Percentiles rank a stretch among this genome's conserved stretches.
phyloP scores from a whole-genome alignment of 2,888 invertebrate species.

The Phrixothrix hirtus region DNA sequence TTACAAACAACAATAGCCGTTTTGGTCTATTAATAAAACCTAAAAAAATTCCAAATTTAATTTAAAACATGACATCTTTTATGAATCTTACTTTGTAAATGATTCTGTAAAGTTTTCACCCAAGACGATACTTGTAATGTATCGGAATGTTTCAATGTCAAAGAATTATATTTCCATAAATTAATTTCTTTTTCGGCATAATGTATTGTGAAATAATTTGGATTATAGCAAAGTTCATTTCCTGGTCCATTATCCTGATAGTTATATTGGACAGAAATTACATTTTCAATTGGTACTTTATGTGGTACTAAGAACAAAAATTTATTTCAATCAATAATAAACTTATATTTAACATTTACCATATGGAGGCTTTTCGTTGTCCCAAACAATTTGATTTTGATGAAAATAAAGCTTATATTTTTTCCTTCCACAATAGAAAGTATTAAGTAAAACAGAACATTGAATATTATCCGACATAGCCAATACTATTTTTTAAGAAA shows the following conservation, averaged over 20 bases:
- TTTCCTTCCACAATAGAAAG: conserved; percentile 65
- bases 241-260: conserved; percentile 52
- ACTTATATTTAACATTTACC: conserved; percentile 57
- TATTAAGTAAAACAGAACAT: conserved; percentile 53
- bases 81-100: conserved; percentile 56
- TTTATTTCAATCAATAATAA: too few species aligned
- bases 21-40: conserved; percentile 66
- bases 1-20: conserved; percentile 76
- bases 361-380: conserved; percentile 61
- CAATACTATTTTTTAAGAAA: too few species aligned
- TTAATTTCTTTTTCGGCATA: conserved; percentile 64
- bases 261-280: conserved; percentile 60
- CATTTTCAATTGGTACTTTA: conserved; percentile 61
- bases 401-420: conserved; percentile 66
- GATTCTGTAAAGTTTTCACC: conserved; percentile 63
- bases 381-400: conserved; percentile 66
- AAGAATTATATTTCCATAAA: conserved; percentile 62
- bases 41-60: conserved; percentile 36
- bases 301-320: conserved; percentile 57
- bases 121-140: conserved; percentile 65
- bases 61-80: background rate
- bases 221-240: conserved; percentile 48
- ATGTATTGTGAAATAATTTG: conserved; percentile 63
- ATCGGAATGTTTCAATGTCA: conserved; percentile 65
- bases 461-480: conserved; percentile 45